Evolutionary conservation across 2,888 invertebrate genomes (phyloP).

Genomic region (Synergus itoensis): DNA sequence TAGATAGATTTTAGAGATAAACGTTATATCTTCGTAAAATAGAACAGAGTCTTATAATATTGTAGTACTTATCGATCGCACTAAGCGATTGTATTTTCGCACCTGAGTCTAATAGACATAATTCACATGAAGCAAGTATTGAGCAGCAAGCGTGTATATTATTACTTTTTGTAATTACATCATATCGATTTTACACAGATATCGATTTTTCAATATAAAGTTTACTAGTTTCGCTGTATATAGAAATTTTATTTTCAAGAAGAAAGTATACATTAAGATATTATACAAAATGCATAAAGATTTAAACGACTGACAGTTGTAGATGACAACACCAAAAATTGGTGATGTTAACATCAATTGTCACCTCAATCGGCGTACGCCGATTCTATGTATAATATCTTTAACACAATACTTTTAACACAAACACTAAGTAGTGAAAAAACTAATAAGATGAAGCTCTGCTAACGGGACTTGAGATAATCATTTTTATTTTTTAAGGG

Average conservation of each 20-base stretch:
- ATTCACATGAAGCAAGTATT: background rate
- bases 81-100: conserved; percentile 18
- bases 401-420: conserved; percentile 2
- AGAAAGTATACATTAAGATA: background rate
- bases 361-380: too few species aligned
- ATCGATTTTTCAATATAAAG: background rate
- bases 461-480: background rate
- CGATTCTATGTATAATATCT: too few species aligned
- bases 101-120: conserved; percentile 12
- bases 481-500: background rate
- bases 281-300: too few species aligned
- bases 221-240: background rate
- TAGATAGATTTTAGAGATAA: conserved; percentile 4
- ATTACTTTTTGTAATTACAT: conserved; percentile 2
- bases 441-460: conserved; percentile 1
- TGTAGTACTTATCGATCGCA: background rate
- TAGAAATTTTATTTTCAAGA: conserved; percentile 32
- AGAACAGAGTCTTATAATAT: background rate
- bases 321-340: too few species aligned
- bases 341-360: too few species aligned
- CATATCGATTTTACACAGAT: conserved; percentile 12
- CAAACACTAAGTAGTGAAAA: background rate
- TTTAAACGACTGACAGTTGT: too few species aligned
- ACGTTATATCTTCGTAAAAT: conserved; percentile 14
- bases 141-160: background rate